These are phyloP conservation scores for Subanguina moxae DNA, from an alignment of 1,140 invertebrate genomes.

Conservation along the genomic window DNA sequence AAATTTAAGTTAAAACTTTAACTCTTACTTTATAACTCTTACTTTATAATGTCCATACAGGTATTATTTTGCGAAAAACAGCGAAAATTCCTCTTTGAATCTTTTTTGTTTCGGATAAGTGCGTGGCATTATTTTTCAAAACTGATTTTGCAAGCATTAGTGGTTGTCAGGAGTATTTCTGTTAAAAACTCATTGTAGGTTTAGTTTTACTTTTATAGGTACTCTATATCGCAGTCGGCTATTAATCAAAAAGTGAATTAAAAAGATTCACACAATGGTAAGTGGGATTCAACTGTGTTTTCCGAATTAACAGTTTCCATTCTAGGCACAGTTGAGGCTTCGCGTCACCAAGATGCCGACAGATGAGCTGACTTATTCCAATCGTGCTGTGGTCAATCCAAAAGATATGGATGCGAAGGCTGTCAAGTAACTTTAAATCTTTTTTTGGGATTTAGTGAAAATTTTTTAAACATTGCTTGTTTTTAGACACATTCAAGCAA, in stretches of 20 bases:
- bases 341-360: conserved; percentile 66
- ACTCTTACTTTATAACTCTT: too few relatives aligned
- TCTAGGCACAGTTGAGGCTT: conserved; percentile 34
- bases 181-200: conserved; percentile 1
- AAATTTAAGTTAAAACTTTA: too few relatives aligned
- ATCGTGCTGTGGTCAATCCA: conserved; percentile 79
- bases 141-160: too few relatives aligned
- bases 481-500: conserved; percentile 79
- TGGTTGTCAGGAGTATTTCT: background rate
- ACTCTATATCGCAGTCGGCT: too few relatives aligned
- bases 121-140: too few relatives aligned
- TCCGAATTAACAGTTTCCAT: conserved; percentile 4
- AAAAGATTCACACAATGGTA: background rate
- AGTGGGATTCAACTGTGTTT: conserved; percentile 8
- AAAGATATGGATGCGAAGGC: conserved; percentile 37
- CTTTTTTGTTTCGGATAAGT: too few relatives aligned
- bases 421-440: conserved; percentile 36
- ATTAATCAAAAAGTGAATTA: too few relatives aligned
- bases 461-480: conserved; percentile 23
- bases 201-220: too few relatives aligned
- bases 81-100: too few relatives aligned
- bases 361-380: conserved; percentile 84
- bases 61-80: too few relatives aligned
- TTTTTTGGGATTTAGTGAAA: conserved; percentile 1
- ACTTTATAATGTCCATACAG: too few relatives aligned